Conservation (phyloP, 2,888 invertebrate species). For the Leptarthrus brevirostris region DNA sequence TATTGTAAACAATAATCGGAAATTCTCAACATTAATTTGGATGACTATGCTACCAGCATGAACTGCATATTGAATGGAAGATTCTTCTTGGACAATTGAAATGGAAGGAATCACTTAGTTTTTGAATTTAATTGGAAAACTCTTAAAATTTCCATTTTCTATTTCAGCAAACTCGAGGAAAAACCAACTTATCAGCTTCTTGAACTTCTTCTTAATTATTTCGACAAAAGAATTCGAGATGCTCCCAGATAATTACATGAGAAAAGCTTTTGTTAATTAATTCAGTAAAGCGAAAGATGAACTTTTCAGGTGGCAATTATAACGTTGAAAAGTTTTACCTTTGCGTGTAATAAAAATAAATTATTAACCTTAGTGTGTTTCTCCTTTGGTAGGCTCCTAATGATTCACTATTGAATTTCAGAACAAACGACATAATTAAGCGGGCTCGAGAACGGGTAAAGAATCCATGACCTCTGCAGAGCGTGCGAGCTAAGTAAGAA, state of each 20-base stretch:
- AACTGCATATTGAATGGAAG: no score
- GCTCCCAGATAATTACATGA: conserved; percentile 10
- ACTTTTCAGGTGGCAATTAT: background rate
- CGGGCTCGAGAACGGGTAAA: background rate
- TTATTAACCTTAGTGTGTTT: no score
- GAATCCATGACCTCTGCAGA: conserved; percentile 20
- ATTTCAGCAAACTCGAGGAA: no score
- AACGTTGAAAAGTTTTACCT: background rate
- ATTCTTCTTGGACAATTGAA: no score
- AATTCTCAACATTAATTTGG: no score
- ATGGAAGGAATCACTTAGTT: no score
- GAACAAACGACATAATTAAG: conserved; percentile 30
- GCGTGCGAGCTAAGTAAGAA: conserved; percentile 17
- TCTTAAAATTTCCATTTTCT: no score
- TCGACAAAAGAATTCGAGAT: background rate
- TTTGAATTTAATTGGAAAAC: no score
- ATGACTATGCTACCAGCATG: no score
- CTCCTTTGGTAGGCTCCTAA: background rate
- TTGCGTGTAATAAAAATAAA: background rate
- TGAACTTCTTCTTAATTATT: no score
- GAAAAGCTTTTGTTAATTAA: background rate
- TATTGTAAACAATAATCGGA: no score
- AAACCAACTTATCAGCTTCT: no score
- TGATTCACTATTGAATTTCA: conserved; percentile 21
- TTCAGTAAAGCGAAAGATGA: background rate